These are phyloP conservation scores for Rugalucina vietnamica DNA, from an alignment of 2,888 invertebrate species.

Conservation along the genomic window DNA sequence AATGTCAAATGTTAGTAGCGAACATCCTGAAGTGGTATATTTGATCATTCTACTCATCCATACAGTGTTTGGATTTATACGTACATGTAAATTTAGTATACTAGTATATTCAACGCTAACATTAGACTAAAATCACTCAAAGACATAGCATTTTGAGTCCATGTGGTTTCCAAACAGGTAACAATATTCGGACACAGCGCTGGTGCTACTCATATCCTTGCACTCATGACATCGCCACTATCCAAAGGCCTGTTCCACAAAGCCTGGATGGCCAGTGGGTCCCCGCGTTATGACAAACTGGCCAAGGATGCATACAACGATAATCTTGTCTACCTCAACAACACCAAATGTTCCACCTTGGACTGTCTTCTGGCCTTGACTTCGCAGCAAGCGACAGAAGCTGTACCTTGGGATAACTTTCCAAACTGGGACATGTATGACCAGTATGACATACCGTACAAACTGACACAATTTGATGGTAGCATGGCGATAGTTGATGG, in stretches of 20 bases:
- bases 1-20: no score
- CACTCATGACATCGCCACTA: conserved; percentile 87
- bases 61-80: no score
- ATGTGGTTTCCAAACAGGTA: conserved; percentile 85
- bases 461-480: conserved; percentile 58
- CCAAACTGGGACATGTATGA: conserved; percentile 75
- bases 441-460: conserved; percentile 69
- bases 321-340: conserved; percentile 68
- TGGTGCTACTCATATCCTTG: conserved; percentile 92
- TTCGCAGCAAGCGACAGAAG: conserved; percentile 62
- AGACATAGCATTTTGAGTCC: no score
- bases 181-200: conserved; percentile 93
- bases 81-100: no score
- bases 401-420: conserved; percentile 70
- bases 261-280: conserved; percentile 84
- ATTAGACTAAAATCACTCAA: no score
- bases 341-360: conserved; percentile 57
- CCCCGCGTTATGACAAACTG: conserved; percentile 72
- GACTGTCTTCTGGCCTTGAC: conserved; percentile 63
- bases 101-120: no score
- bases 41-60: no score
- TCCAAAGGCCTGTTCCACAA: conserved; percentile 88
- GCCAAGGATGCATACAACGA: conserved; percentile 68
- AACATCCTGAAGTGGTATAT: no score
- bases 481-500: conserved; percentile 73